Base-by-base conservation (phyloP, 2,797 vertebrate species). In the Cynodonichthys magdalenae region DNA sequence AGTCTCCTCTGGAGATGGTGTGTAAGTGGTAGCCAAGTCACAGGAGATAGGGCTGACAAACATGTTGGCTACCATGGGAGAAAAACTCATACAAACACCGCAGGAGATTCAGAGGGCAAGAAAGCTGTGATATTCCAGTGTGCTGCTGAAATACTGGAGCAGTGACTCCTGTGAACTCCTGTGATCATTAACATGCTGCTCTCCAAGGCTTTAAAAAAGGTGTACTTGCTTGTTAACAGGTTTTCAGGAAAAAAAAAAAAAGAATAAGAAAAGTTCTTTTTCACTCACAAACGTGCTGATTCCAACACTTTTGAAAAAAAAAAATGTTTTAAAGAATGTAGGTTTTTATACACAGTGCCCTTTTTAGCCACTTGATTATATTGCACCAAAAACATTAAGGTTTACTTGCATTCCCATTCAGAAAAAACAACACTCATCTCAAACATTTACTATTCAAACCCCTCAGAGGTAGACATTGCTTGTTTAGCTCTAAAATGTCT, bases 41-140 rank as follows among this genome's bases (percentile, higher is more conserved):
- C 61, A 28, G 55, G 50, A 78, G 83, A 87, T 85, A 77, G 81
- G 59, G 68, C 62, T 69, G 31, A 77, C 74, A 77, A 82, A 84
- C 71, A 74, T 64, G 41, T 54, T 63, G 57, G 65, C 52, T 62
- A 74, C 63, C 46, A 62, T n/a, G 12, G 49, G 52, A 60, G 48
- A 3, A 65, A 50, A 61, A 72, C 79, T 54, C 77, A 75, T 67
- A 84, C 64, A 74, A 80, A 75, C 75, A 81, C 70, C 75, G 73
- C 56, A 74, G 66, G 57, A 72, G 70, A 74, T 73, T 69, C 59
- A 73, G 58, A 85, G 71, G 65, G 63, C 60, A 74, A 59, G 68
- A 47, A 55, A 44, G 24, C 51, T 66, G 48, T 27, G 53, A 50
- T 71, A 44, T 60, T 46, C 60, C 67, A 27, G 66, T 51, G 46